phyloP scores from a whole-genome alignment of 2,888 invertebrate species.

The Drosophila percnosoma region DNA sequence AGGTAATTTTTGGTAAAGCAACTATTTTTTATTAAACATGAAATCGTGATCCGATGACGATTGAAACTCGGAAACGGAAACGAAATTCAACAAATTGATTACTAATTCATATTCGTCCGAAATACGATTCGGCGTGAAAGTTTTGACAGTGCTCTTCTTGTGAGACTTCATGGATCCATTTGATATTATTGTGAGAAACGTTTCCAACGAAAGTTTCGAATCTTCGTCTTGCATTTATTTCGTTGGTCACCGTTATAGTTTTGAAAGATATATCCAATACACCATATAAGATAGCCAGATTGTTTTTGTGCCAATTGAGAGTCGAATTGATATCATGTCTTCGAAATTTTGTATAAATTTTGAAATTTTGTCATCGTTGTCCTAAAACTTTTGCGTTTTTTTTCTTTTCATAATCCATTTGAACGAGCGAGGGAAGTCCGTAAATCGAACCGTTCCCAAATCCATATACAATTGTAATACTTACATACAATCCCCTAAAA shows the following conservation, averaged over 20 bases:
- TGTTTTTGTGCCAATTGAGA: background rate
- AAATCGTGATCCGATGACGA: background rate
- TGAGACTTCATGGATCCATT: background rate
- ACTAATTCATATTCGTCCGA: background rate
- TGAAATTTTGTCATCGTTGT: background rate
- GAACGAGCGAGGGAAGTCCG: background rate
- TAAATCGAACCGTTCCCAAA: background rate
- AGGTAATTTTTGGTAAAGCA: background rate
- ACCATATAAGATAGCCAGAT: conserved; percentile 11
- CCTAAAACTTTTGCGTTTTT: background rate
- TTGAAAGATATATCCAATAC: conserved; percentile 10
- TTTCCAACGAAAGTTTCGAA: background rate
- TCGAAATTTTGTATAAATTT: background rate
- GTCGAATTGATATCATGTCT: background rate
- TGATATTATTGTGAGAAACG: background rate
- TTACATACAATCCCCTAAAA: background rate
- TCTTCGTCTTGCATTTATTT: background rate
- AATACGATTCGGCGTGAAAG: background rate
- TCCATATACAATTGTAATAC: conserved; percentile 1
- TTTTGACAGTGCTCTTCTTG: background rate
- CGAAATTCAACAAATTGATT: background rate
- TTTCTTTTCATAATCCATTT: background rate
- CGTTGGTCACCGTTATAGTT: background rate
- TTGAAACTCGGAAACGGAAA: background rate
- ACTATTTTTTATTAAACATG: background rate